These are phyloP conservation scores for Artemisiospiza belli DNA, from an alignment of 2,113 vertebrate genomes.

Conservation along the genomic window DNA sequence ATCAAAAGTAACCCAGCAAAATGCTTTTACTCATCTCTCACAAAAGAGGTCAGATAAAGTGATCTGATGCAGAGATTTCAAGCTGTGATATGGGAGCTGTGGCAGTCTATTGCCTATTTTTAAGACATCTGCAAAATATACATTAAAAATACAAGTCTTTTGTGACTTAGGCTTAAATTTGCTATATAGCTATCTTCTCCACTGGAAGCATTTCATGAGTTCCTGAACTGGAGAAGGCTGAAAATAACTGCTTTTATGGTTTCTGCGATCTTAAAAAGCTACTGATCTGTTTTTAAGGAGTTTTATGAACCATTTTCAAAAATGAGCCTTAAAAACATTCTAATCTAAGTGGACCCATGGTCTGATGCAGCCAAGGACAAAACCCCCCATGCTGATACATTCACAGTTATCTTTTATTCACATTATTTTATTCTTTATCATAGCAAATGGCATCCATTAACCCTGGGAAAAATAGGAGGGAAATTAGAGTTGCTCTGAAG, in stretches of 20 bases:
- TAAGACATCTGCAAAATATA: conserved; percentile 1
- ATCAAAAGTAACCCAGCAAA: not conserved
- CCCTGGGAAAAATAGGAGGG: not conserved
- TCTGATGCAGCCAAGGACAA: not conserved
- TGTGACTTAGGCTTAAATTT: conserved; percentile 14
- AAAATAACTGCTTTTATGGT: conserved; percentile 24
- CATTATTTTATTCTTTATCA: not conserved
- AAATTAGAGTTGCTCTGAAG: not conserved
- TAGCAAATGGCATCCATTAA: conserved; percentile 33
- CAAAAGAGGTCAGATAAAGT: not conserved
- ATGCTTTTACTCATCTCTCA: conserved; percentile 3
- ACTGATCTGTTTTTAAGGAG: conserved; percentile 15
- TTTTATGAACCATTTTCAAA: conserved; percentile 22
- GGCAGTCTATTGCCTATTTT: not conserved
- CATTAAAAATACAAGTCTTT: conserved; percentile 13
- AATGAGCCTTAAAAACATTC: conserved; percentile 24
- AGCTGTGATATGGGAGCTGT: conserved; percentile 9
- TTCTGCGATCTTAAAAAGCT: not conserved
- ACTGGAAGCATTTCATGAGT: conserved; percentile 12
- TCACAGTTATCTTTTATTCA: not conserved
- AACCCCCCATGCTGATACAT: not conserved
- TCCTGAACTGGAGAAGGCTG: conserved; percentile 16
- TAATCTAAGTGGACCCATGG: not conserved
- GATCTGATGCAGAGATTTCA: not conserved
- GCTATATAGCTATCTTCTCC: conserved; percentile 9